phyloP scores from a whole-genome alignment of 2,888 invertebrate species.

The Metacarcinus magister region DNA sequence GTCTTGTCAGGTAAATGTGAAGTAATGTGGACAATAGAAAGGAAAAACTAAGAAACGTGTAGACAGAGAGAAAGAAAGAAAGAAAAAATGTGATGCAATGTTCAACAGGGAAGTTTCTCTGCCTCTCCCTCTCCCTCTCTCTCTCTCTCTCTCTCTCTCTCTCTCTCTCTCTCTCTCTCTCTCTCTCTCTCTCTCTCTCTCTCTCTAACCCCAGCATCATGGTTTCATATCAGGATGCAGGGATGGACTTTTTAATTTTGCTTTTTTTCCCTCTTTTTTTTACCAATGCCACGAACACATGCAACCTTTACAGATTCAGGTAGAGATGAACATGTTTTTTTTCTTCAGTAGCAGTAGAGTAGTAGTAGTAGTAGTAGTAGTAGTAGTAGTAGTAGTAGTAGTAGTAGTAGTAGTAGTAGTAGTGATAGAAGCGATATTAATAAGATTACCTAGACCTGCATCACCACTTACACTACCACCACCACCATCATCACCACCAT shows the following conservation, averaged over 20 bases:
- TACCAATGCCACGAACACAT: background rate
- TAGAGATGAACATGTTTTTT: background rate
- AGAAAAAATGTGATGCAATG: background rate
- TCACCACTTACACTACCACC: too few relatives aligned
- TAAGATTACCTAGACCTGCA: background rate
- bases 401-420: background rate
- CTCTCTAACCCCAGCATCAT: background rate
- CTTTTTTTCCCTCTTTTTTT: too few relatives aligned
- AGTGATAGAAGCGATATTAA: too few relatives aligned
- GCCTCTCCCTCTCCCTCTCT: too few relatives aligned
- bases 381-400: background rate
- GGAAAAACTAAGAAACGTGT: background rate
- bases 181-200: conserved; percentile 26
- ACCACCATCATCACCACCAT: background rate
- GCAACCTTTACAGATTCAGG: background rate
- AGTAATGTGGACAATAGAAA: background rate
- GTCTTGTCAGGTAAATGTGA: too few relatives aligned
- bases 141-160: too few relatives aligned
- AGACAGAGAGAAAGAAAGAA: background rate
- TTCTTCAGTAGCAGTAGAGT: background rate
- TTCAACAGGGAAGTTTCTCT: background rate
- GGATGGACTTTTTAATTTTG: background rate
- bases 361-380: background rate
- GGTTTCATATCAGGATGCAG: background rate
- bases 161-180: conserved; percentile 18